Conservation (phyloP, 2,797 vertebrate species). For the Chaetophractus vellerosus region DNA sequence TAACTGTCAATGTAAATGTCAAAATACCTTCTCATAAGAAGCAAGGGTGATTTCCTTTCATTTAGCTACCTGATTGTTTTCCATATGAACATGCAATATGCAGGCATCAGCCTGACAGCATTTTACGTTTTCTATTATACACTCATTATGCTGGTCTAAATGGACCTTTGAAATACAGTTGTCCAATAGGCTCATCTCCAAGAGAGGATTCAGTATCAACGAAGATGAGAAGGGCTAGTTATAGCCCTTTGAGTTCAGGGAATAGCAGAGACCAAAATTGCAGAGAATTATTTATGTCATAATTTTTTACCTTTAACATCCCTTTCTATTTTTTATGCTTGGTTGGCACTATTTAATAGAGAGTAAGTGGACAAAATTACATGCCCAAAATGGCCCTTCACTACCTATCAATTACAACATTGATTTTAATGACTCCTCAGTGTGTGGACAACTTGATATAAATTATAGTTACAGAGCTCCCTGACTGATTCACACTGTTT, state of each 20-base stretch:
- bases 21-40: slow-evolving; percentile 63
- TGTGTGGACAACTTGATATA: slow-evolving; percentile 12
- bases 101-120: slow-evolving; percentile 53
- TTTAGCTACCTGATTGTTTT: slow-evolving; percentile 80
- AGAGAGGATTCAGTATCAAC: slow-evolving; percentile 50
- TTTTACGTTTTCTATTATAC: slow-evolving; percentile 69
- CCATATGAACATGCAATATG: slow-evolving; percentile 37
- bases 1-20: slow-evolving; percentile 78
- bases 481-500: background rate
- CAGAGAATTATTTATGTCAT: slow-evolving; percentile 49
- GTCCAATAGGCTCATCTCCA: background rate
- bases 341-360: slow-evolving; percentile 61
- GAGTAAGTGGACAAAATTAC: slow-evolving; percentile 67
- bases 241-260: background rate
- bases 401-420: slow-evolving; percentile 13
- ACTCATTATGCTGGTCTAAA: slow-evolving; percentile 66
- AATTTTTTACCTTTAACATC: slow-evolving; percentile 70
- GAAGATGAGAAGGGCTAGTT: slow-evolving; percentile 30
- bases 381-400: slow-evolving; percentile 66
- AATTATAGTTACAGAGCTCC: slow-evolving; percentile 48
- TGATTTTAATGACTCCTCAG: slow-evolving; percentile 53
- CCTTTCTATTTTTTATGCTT: slow-evolving; percentile 59
- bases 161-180: background rate
- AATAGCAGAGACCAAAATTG: slow-evolving; percentile 64
- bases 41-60: slow-evolving; percentile 81